Evolutionary conservation across 2,888 invertebrate species (phyloP), one percentile per base, ranked within the genome.

Genomic region (Alloplasta piceator): DNA sequence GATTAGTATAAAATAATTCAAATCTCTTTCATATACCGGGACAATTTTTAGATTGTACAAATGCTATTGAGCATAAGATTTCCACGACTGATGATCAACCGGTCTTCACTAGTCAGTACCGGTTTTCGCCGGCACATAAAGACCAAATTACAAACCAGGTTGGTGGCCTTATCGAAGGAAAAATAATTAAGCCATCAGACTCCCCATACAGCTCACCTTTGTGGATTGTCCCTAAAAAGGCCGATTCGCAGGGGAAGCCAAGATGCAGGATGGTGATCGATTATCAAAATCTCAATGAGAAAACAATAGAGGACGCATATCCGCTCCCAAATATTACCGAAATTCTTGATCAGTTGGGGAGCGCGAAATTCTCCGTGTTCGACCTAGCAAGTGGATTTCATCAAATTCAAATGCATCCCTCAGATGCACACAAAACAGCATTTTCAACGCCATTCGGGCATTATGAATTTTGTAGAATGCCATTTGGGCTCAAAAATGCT

Each of bases 51-150:
- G 60, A 6, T 9, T 41, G 7, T 6, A 63, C 61, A 0, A 50
- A 67, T 52, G 66, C 41, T 1, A 72, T 70, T 5, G 52, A 50
- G 5, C 63, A 73, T 16, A 56, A 6, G 5, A 67, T 73, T 0
- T n/a, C 41, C 1, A 78, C 73, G 0, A 73, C 56, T 0, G 61
- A 73, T 7, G 46, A 73, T 2, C 58, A 73, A 46, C 78, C 72
- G 0, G 61, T 72, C 3, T 67, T 61, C 7, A 61, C 67, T 0
- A 46, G 61, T 1, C 67, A 78, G 43, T 78, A 72, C 43, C 43
- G 73, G 0, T 61, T 61, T 12, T 67, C 78, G 2, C 67, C 64
- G 0, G 43, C 43, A 1, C 60, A 72, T 12, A 66, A 78, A 3
- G 66, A 72, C 5, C n/a, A n/a, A n/a, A n/a, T n/a, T n/a, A n/a